Percentiles rank a stretch among this genome's conserved stretches.
Conservation (phyloP, 2,113 vertebrate species). For the Carlito syrichta region DNA sequence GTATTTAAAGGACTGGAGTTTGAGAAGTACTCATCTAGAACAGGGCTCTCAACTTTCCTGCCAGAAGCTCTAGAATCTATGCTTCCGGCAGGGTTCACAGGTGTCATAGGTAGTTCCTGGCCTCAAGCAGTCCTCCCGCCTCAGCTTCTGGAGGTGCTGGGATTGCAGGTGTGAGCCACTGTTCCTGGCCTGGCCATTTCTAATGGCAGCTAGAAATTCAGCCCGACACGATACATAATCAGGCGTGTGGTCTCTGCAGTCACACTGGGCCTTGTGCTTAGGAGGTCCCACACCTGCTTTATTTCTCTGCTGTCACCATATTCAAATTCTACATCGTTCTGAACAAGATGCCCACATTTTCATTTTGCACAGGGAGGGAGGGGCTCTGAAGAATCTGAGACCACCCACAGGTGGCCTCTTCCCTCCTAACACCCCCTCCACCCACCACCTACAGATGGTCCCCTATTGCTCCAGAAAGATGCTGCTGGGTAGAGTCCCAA, state of each 20-base stretch:
- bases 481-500: not conserved
- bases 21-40: not conserved
- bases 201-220: not conserved
- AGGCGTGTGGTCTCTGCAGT: not conserved
- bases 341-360: not conserved
- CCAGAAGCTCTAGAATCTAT: not conserved
- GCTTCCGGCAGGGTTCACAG: not conserved
- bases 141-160: too few species aligned
- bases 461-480: not conserved
- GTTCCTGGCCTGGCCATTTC: too few species aligned
- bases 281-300: not conserved
- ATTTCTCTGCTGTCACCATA: not conserved
- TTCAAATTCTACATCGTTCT: not conserved
- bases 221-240: rapidly evolving
- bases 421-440: rapidly evolving
- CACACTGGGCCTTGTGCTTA: not conserved
- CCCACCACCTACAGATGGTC: not conserved
- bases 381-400: not conserved
- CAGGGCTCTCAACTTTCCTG: not conserved
- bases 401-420: not conserved
- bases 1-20: not conserved
- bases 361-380: not conserved
- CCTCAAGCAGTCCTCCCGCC: too few species aligned
- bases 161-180: too few species aligned
- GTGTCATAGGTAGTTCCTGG: not conserved